Evolutionary conservation across 2,113 vertebrate genomes (phyloP).

Genomic region (Oceanodroma tethys): DNA sequence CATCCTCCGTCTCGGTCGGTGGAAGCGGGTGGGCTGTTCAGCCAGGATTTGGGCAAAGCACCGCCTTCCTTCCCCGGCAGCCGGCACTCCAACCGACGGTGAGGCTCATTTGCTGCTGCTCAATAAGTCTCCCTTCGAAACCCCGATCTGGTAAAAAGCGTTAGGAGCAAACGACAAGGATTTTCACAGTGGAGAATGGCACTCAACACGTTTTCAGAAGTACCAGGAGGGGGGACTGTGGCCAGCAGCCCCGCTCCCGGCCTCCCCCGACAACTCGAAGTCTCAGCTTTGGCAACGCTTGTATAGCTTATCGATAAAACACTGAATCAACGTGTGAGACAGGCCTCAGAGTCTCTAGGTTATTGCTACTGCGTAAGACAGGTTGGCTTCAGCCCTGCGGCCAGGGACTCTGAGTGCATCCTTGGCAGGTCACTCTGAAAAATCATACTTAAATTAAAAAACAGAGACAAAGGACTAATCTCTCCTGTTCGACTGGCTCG

Average conservation of each 20-base stretch:
- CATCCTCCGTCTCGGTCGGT: accelerated
- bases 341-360: background rate
- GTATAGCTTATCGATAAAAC: background rate
- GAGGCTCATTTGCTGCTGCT: no score
- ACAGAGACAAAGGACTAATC: background rate
- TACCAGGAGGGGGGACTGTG: background rate
- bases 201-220: background rate
- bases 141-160: background rate
- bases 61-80: no score
- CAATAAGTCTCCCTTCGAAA: accelerated
- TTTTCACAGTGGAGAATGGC: background rate
- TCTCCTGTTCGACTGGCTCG: background rate
- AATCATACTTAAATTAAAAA: background rate
- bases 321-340: background rate
- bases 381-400: background rate
- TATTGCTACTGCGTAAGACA: constrained; percentile 22
- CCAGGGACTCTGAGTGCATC: background rate
- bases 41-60: background rate
- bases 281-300: constrained; percentile 37
- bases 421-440: background rate
- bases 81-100: accelerated
- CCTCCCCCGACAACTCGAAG: background rate
- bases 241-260: background rate
- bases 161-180: background rate
- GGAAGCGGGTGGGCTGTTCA: accelerated